Evolutionary conservation across 1,140 invertebrate species (phyloP).

Genomic region (Sesamia nonagrioides): DNA sequence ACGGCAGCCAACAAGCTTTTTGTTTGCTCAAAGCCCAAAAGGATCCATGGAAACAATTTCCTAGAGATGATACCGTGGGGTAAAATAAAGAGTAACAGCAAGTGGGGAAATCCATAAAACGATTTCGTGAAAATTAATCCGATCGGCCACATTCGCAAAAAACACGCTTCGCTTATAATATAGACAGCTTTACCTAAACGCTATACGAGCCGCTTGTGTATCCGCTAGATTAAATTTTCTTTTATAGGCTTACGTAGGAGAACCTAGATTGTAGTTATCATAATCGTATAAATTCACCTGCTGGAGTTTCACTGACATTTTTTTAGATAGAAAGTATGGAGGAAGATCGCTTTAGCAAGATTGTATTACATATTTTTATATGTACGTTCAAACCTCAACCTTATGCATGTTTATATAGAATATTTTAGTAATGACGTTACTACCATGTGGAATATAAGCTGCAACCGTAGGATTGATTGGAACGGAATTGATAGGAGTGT

Average conservation of each 20-base stretch:
- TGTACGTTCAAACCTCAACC: neutral
- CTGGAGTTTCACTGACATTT: slow-evolving; percentile 16
- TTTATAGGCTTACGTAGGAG: slow-evolving; percentile 6
- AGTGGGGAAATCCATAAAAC: slow-evolving; percentile 80
- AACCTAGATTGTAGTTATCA: neutral
- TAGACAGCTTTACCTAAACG: slow-evolving; percentile 41
- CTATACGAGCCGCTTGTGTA: slow-evolving; percentile 29
- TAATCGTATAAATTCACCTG: slow-evolving; percentile 13
- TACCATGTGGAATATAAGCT: neutral
- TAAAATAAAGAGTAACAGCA: slow-evolving; percentile 84
- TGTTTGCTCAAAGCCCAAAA: slow-evolving; percentile 52
- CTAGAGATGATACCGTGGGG: slow-evolving; percentile 82
- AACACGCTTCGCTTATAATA: slow-evolving; percentile 42
- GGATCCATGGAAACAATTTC: slow-evolving; percentile 79
- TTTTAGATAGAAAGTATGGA: slow-evolving; percentile 5
- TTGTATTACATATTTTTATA: slow-evolving; percentile 13
- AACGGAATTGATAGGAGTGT: too few relatives aligned
- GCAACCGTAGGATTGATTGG: too few relatives aligned
- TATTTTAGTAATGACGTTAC: neutral
- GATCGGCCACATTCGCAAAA: slow-evolving; percentile 62
- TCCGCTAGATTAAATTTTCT: slow-evolving; percentile 45
- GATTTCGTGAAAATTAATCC: slow-evolving; percentile 83
- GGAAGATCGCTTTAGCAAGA: slow-evolving; percentile 4
- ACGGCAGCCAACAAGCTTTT: slow-evolving; percentile 40
- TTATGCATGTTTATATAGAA: neutral